Conservation (phyloP, 2,888 invertebrate species). For the Biston betularia region DNA sequence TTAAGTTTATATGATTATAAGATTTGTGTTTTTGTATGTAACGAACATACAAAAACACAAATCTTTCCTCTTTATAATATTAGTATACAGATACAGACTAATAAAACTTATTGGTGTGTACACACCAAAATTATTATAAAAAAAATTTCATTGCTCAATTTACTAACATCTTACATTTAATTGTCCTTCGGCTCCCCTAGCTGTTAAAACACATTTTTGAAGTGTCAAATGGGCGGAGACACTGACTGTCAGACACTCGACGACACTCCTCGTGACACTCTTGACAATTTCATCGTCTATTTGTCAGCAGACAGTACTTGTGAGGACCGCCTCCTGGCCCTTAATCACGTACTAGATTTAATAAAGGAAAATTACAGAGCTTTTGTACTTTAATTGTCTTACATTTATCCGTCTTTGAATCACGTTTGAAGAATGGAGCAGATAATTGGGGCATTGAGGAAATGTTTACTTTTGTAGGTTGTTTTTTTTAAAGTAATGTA, state of each 20-base stretch:
- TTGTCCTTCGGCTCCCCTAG: slow-evolving; percentile 3
- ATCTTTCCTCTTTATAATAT: too few relatives aligned
- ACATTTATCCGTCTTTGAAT: slow-evolving; percentile 29
- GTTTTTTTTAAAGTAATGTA: too few relatives aligned
- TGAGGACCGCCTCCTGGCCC: slow-evolving; percentile 41
- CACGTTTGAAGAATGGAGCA: slow-evolving; percentile 9
- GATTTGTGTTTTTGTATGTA: too few relatives aligned
- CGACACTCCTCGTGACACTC: slow-evolving; percentile 22
- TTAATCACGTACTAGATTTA: slow-evolving; percentile 46
- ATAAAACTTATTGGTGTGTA: too few relatives aligned
- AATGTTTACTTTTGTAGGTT: neutral
- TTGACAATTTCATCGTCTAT: slow-evolving; percentile 63
- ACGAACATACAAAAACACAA: too few relatives aligned
- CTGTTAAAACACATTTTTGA: slow-evolving; percentile 41
- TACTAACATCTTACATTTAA: slow-evolving; percentile 25
- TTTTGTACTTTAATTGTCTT: slow-evolving; percentile 37
- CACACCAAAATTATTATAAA: neutral
- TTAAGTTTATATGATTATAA: too few relatives aligned
- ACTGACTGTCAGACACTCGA: slow-evolving; percentile 46
- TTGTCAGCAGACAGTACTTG: slow-evolving; percentile 55
- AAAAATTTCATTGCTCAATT: neutral
- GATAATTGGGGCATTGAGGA: slow-evolving; percentile 18
- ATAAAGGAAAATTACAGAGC: slow-evolving; percentile 39
- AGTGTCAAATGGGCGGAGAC: slow-evolving; percentile 61
- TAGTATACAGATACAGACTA: too few relatives aligned